These are phyloP conservation scores for Caradrina kadenii DNA, from an alignment of 2,888 invertebrate species.

Conservation along the genomic window DNA sequence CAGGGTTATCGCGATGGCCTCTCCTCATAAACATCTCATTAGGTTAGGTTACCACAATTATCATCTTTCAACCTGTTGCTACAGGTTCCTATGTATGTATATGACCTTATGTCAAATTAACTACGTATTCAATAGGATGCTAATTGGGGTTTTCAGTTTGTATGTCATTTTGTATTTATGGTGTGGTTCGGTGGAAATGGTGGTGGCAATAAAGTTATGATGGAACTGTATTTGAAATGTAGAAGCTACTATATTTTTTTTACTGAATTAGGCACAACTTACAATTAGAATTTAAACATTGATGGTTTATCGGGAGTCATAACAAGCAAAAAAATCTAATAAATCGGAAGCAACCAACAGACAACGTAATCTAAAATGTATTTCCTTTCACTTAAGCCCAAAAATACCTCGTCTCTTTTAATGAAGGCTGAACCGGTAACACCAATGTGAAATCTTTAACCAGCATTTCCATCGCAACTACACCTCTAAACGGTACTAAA, in stretches of 20 bases:
- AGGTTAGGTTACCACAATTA: slow-evolving; percentile 53
- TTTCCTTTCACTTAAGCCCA: too few species aligned
- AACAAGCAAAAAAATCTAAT: neutral
- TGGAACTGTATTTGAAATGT: slow-evolving; percentile 4
- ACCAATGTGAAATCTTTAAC: slow-evolving; percentile 13
- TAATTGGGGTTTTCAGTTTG: slow-evolving; percentile 46
- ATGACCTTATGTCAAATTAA: slow-evolving; percentile 61
- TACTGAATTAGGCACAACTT: slow-evolving; percentile 10
- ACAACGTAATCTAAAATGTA: too few species aligned
- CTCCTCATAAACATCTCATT: slow-evolving; percentile 55
- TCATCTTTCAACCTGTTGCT: slow-evolving; percentile 61
- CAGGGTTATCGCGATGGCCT: slow-evolving; percentile 54
- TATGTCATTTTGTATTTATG: slow-evolving; percentile 42
- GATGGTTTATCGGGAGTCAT: neutral
- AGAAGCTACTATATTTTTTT: neutral
- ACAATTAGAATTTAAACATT: neutral
- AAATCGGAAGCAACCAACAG: neutral
- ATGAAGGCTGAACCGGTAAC: neutral
- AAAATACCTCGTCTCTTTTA: neutral
- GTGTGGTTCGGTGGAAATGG: slow-evolving; percentile 10
- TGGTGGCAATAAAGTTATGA: slow-evolving; percentile 23
- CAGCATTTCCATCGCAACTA: slow-evolving; percentile 11
- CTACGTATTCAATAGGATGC: slow-evolving; percentile 41
- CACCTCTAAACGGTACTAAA: slow-evolving; percentile 33
- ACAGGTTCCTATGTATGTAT: slow-evolving; percentile 42